Conservation (phyloP, 2,113 vertebrate genomes). For the Silurus meridionalis region DNA sequence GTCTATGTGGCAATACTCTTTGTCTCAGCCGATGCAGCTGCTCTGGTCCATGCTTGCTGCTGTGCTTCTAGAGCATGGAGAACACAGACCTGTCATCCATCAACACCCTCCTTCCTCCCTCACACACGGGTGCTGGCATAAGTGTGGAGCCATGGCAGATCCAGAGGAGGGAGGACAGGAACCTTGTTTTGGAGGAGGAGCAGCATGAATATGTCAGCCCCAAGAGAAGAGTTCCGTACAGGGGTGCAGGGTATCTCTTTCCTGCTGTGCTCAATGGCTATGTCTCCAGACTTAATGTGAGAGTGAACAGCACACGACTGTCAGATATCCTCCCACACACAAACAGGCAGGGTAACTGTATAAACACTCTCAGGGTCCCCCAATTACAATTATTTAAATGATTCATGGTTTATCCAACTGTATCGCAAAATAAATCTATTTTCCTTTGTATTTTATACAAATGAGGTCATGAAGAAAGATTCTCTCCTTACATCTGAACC, state of each 20-base stretch:
- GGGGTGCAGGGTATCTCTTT: conserved; percentile 65
- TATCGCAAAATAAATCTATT: background rate
- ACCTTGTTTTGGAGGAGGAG: conserved; percentile 60
- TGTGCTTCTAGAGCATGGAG: conserved; percentile 64
- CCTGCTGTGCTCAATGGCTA: conserved; percentile 60
- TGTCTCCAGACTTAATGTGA: conserved; percentile 56
- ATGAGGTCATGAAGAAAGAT: background rate
- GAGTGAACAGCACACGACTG: conserved; percentile 31
- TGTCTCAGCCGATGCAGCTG: conserved; percentile 44
- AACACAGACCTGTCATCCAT: conserved; percentile 70
- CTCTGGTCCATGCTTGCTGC: conserved; percentile 59
- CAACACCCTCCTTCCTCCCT: conserved; percentile 56
- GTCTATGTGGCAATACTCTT: conserved; percentile 36
- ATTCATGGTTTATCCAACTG: conserved; percentile 3
- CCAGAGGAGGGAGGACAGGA: conserved; percentile 56
- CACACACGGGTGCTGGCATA: conserved; percentile 65
- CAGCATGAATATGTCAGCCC: conserved; percentile 64
- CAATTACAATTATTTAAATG: conserved; percentile 11
- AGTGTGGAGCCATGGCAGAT: conserved; percentile 59
- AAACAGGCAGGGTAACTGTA: conserved; percentile 1
- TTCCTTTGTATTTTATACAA: background rate
- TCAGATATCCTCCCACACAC: conserved; percentile 27
- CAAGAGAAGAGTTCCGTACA: conserved; percentile 61
- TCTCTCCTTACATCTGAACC: background rate
- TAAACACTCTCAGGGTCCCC: background rate